Evolutionary conservation across 37 sponge, comb jelly and placozoan species (phyloP).

Genomic region (Beroe ovata): DNA sequence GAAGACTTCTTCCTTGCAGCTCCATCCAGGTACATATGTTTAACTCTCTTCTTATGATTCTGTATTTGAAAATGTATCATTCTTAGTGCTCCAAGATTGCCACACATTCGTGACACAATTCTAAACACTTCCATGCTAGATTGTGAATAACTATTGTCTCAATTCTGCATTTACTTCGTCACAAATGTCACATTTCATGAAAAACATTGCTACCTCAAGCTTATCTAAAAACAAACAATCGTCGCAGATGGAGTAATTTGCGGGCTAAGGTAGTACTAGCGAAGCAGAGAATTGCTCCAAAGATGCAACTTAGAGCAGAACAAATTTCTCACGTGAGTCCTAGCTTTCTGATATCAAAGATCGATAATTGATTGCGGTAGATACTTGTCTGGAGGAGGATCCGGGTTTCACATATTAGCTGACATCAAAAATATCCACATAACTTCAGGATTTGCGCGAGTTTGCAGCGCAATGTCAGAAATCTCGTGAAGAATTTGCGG

Average conservation of each 20-base stretch:
- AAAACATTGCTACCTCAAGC: too few species aligned
- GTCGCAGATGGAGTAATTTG: conserved; percentile 78
- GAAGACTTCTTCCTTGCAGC: conserved; percentile 73
- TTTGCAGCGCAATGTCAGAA: conserved; percentile 58
- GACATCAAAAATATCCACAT: background rate
- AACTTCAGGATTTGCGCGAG: conserved; percentile 25
- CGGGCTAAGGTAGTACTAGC: conserved; percentile 84
- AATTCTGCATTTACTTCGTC: too few species aligned
- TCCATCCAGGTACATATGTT: conserved; percentile 73
- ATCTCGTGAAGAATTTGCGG: conserved; percentile 66
- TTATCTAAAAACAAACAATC: too few species aligned
- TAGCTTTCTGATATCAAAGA: background rate
- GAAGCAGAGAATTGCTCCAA: conserved; percentile 86
- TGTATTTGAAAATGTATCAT: background rate
- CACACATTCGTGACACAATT: too few species aligned
- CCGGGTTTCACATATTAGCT: background rate
- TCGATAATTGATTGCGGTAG: background rate
- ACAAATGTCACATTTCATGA: too few species aligned
- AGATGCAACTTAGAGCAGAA: conserved; percentile 76
- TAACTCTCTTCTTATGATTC: background rate
- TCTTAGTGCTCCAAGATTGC: too few species aligned
- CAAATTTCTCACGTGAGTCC: conserved; percentile 67
- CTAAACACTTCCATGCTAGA: too few species aligned
- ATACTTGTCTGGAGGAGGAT: background rate
- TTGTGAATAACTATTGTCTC: too few species aligned